Percentiles rank a stretch among this genome's conserved stretches.
Evolutionary conservation across 2,797 vertebrate genomes (phyloP).

Genomic region (Huso huso): DNA sequence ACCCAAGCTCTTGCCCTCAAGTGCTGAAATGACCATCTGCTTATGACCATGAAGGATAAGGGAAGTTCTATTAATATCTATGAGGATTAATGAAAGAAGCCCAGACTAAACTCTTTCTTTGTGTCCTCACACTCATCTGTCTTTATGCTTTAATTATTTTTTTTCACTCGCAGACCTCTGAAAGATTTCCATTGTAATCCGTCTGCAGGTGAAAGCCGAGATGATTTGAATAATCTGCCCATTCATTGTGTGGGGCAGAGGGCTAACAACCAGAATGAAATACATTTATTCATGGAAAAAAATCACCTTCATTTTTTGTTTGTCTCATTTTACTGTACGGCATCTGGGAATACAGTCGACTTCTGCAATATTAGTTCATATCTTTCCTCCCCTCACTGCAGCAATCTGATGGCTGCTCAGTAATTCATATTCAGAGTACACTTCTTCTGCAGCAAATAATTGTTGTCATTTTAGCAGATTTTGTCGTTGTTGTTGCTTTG

Average conservation of each 20-base stretch:
- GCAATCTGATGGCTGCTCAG: background rate
- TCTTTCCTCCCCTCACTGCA: background rate
- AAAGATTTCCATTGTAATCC: slow-evolving; percentile 71
- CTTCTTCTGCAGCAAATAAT: slow-evolving; percentile 5
- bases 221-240: slow-evolving; percentile 62
- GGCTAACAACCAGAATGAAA: slow-evolving; percentile 35
- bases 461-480: background rate
- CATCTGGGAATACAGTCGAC: slow-evolving; percentile 6
- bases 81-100: slow-evolving; percentile 60
- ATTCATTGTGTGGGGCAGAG: slow-evolving; percentile 20
- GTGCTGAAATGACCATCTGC: slow-evolving; percentile 61
- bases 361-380: background rate
- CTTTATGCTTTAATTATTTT: slow-evolving; percentile 67
- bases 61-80: slow-evolving; percentile 61
- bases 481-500: background rate
- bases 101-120: slow-evolving; percentile 40
- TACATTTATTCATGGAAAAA: slow-evolving; percentile 24
- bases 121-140: slow-evolving; percentile 60
- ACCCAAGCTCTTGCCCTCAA: slow-evolving; percentile 28
- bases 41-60: slow-evolving; percentile 41
- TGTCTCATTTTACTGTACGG: slow-evolving; percentile 1
- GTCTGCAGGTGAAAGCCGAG: slow-evolving; percentile 65
- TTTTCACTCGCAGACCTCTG: slow-evolving; percentile 52
- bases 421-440: slow-evolving; percentile 4
- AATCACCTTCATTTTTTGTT: slow-evolving; percentile 13